phyloP scores from a whole-genome alignment of 2,113 vertebrate species.

The Oreochromis niloticus region DNA sequence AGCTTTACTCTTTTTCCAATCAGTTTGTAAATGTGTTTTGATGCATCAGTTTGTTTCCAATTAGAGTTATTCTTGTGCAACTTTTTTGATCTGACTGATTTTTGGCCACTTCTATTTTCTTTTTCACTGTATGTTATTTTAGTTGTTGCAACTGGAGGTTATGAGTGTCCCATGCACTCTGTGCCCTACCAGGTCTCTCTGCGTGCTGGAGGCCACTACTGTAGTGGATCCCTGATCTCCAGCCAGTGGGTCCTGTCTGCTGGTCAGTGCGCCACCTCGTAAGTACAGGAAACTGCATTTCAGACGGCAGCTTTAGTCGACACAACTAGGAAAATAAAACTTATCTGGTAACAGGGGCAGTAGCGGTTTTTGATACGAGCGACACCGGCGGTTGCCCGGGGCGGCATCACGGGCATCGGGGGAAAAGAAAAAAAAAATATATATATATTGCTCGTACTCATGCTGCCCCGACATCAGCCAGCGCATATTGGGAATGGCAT shows the following conservation, averaged over 20 bases:
- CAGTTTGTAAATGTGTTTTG: background rate
- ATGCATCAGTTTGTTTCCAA: too few relatives aligned
- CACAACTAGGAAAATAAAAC: too few relatives aligned
- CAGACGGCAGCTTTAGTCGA: too few relatives aligned
- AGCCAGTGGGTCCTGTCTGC: slow-evolving; percentile 78
- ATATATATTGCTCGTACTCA: too few relatives aligned
- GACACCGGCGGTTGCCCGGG: too few relatives aligned
- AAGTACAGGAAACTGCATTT: slow-evolving; percentile 32
- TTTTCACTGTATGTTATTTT: background rate
- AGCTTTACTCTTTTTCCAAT: background rate
- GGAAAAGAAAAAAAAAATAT: too few relatives aligned
- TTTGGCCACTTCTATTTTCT: background rate
- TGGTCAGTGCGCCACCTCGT: slow-evolving; percentile 68
- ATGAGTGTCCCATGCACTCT: slow-evolving; percentile 62
- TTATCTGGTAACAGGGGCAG: too few relatives aligned
- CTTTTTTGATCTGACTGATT: background rate
- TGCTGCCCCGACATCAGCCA: too few relatives aligned
- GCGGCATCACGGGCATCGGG: too few relatives aligned
- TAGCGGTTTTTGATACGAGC: too few relatives aligned
- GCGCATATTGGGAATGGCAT: too few relatives aligned
- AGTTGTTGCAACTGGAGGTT: slow-evolving; percentile 70
- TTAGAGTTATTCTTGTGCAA: background rate
- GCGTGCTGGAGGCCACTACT: slow-evolving; percentile 71
- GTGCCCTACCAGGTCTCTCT: slow-evolving; percentile 77
- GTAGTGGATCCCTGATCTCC: slow-evolving; percentile 66